Conservation (phyloP, 1,140 invertebrate species). For the Drosophila kepulauana region DNA sequence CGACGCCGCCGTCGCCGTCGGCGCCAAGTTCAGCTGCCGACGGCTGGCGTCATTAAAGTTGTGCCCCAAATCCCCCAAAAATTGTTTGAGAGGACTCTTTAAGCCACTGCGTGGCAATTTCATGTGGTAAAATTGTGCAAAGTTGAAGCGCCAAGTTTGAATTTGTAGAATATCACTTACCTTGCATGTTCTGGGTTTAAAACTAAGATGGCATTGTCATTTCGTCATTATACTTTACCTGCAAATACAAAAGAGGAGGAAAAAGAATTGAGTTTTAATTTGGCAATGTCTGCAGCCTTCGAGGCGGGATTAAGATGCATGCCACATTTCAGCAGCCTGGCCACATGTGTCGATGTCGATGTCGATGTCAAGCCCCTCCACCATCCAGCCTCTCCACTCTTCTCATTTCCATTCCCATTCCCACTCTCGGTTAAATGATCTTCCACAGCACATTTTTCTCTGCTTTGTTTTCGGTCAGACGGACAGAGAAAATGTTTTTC, state of each 20-base stretch:
- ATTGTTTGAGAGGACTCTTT: slow-evolving; percentile 4
- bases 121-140: neutral
- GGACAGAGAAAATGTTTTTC: slow-evolving; percentile 67
- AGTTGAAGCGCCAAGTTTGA: neutral
- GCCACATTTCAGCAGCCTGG: slow-evolving; percentile 26
- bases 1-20: slow-evolving; percentile 13
- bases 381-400: neutral
- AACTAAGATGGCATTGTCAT: slow-evolving; percentile 2
- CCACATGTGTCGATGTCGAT: slow-evolving; percentile 69
- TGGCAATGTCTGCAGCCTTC: slow-evolving; percentile 48
- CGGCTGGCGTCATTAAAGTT: slow-evolving; percentile 29
- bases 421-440: slow-evolving; percentile 53
- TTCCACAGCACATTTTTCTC: slow-evolving; percentile 70
- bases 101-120: slow-evolving; percentile 3
- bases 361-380: slow-evolving; percentile 46
- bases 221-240: slow-evolving; percentile 72
- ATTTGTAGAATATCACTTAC: slow-evolving; percentile 51
- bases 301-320: slow-evolving; percentile 66
- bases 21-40: slow-evolving; percentile 8
- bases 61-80: slow-evolving; percentile 7
- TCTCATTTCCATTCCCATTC: neutral
- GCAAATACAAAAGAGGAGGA: slow-evolving; percentile 31
- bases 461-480: slow-evolving; percentile 45
- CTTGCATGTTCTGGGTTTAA: slow-evolving; percentile 34
- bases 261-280: slow-evolving; percentile 8